These are phyloP conservation scores for Drosophila orosa DNA, from an alignment of 1,140 invertebrate species.

Conservation along the genomic window DNA sequence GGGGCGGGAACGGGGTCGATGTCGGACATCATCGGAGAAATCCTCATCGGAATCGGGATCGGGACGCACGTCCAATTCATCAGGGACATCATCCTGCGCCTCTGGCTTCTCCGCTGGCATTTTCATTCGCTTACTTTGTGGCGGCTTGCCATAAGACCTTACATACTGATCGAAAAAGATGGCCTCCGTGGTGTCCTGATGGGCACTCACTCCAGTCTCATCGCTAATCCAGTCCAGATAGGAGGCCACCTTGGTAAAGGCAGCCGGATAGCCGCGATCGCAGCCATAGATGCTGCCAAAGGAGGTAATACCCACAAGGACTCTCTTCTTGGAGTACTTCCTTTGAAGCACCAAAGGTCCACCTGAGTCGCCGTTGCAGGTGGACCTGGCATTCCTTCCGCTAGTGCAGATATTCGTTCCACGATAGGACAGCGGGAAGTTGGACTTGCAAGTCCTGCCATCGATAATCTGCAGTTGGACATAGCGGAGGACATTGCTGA, in stretches of 20 bases:
- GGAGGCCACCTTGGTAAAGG: conserved; percentile 86
- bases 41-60: conserved; percentile 31
- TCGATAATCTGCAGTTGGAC: conserved; percentile 86
- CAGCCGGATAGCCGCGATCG: conserved; percentile 85
- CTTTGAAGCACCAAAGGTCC: conserved; percentile 84
- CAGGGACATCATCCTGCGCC: conserved; percentile 51
- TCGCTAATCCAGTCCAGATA: conserved; percentile 86
- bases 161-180: conserved; percentile 74
- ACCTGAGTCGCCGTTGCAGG: conserved; percentile 85
- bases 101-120: conserved; percentile 29
- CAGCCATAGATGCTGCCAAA: conserved; percentile 86
- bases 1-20: conserved; percentile 40
- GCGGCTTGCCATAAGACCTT: conserved; percentile 56
- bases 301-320: conserved; percentile 85
- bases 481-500: conserved; percentile 79
- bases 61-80: conserved; percentile 60
- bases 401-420: conserved; percentile 85
- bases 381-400: conserved; percentile 81
- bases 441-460: conserved; percentile 86
- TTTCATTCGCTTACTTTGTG: conserved; percentile 43
- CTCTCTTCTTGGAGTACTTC: conserved; percentile 68
- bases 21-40: conserved; percentile 28
- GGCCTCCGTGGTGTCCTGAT: conserved; percentile 70
- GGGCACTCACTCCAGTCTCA: conserved; percentile 75
- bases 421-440: conserved; percentile 85